These are phyloP conservation scores for Anas platyrhynchos DNA, from an alignment of 2,113 vertebrate species.

Conservation along the genomic window DNA sequence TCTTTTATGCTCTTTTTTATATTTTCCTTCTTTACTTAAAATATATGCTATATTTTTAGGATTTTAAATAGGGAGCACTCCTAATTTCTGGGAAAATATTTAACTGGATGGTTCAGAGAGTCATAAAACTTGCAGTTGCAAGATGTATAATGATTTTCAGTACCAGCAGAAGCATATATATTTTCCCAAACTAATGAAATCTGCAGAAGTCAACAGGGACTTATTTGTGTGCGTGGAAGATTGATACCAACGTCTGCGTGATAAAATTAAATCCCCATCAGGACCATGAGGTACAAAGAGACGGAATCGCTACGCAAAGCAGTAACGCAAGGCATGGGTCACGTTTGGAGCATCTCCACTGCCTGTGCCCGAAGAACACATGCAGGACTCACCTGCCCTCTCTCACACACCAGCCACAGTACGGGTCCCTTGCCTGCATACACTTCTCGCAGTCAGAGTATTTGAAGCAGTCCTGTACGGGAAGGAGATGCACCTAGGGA, in stretches of 20 bases:
- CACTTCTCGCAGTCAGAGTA: slow-evolving; percentile 84
- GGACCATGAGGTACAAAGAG: not conserved
- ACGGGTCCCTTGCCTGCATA: slow-evolving; percentile 83
- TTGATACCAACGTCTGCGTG: accelerated
- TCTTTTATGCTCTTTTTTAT: not conserved
- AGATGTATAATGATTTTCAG: not conserved
- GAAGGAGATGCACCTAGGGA: slow-evolving; percentile 79
- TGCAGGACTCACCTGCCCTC: slow-evolving; percentile 83
- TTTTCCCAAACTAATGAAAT: slow-evolving; percentile 7
- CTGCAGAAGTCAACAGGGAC: not conserved
- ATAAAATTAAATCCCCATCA: not conserved
- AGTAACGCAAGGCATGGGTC: accelerated
- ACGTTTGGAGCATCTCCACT: accelerated
- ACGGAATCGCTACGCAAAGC: accelerated
- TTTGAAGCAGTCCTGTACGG: slow-evolving; percentile 88
- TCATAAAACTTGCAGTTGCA: not conserved
- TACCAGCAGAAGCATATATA: not conserved
- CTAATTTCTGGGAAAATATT: not conserved
- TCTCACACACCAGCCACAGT: slow-evolving; percentile 95
- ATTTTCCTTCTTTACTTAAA: not conserved
- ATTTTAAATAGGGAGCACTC: not conserved
- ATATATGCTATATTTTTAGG: not conserved
- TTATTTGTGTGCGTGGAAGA: not conserved
- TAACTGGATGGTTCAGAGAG: not conserved
- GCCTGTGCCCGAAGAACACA: not conserved